phyloP scores from a whole-genome alignment of 2,797 vertebrate species.

The Halcyon chelicuti region DNA sequence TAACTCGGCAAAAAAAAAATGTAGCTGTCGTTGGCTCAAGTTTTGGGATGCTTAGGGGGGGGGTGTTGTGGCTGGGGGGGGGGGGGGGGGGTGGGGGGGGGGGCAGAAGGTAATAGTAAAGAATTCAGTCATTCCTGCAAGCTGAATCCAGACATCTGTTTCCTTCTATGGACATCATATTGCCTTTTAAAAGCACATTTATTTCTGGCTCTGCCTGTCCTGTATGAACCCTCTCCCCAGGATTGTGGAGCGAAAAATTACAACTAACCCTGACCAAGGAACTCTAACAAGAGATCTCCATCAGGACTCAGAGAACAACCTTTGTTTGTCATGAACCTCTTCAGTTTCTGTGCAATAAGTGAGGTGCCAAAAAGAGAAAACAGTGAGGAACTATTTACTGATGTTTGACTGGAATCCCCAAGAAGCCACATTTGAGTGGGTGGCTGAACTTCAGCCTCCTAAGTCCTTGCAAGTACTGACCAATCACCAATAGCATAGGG shows the following conservation, averaged over 20 bases:
- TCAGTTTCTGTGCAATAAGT: background rate
- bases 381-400: background rate
- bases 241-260: background rate
- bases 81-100: too few species aligned
- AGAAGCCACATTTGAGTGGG: background rate
- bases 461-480: background rate
- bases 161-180: background rate
- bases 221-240: background rate
- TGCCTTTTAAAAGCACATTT: slow-evolving; percentile 2
- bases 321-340: background rate
- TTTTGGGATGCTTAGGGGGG: too few species aligned
- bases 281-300: background rate
- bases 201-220: slow-evolving; percentile 10
- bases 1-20: too few species aligned
- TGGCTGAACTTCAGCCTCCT: background rate
- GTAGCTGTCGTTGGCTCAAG: too few species aligned
- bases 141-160: slow-evolving; percentile 9
- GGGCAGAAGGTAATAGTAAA: background rate
- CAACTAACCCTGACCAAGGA: background rate
- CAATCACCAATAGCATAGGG: background rate
- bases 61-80: too few species aligned
- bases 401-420: background rate
- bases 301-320: background rate
- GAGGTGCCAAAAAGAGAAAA: background rate
- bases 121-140: background rate